Evolutionary conservation across 2,888 invertebrate species (phyloP).

Genomic region (Diloba caeruleocephala): DNA sequence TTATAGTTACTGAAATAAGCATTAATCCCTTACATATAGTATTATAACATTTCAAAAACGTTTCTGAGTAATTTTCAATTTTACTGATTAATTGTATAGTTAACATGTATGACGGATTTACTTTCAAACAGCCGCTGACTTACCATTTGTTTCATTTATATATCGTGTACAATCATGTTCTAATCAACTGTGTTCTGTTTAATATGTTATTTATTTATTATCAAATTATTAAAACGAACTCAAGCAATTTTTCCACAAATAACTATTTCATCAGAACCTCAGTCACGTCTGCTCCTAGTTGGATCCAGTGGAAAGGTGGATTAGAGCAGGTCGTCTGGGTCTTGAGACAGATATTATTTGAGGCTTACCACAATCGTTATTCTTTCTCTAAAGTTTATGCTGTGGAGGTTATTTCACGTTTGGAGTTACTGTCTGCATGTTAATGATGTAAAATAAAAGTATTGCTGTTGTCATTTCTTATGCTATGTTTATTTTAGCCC

Average conservation of each 20-base stretch:
- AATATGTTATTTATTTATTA: not conserved
- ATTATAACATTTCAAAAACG: too few relatives aligned
- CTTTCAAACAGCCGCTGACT: too few relatives aligned
- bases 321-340: conserved; percentile 26
- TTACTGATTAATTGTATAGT: too few relatives aligned
- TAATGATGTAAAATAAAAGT: conserved; percentile 23
- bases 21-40: too few relatives aligned
- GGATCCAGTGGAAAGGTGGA: conserved; percentile 29
- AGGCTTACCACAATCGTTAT: conserved; percentile 21
- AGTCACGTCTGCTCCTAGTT: conserved; percentile 44
- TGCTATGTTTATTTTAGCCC: too few relatives aligned
- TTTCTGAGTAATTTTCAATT: too few relatives aligned
- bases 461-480: not conserved
- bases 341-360: conserved; percentile 14
- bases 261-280: conserved; percentile 31
- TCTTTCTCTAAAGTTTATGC: conserved; percentile 27
- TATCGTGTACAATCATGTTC: too few relatives aligned
- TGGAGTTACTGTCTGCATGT: conserved; percentile 27
- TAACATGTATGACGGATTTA: too few relatives aligned
- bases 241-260: conserved; percentile 8
- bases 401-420: conserved; percentile 7
- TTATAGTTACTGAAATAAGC: too few relatives aligned
- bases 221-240: conserved; percentile 1
- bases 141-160: too few relatives aligned
- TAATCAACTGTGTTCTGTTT: too few relatives aligned